These are phyloP conservation scores for Melanerpes formicivorus DNA, from an alignment of 2,113 vertebrate genomes.

Conservation along the genomic window DNA sequence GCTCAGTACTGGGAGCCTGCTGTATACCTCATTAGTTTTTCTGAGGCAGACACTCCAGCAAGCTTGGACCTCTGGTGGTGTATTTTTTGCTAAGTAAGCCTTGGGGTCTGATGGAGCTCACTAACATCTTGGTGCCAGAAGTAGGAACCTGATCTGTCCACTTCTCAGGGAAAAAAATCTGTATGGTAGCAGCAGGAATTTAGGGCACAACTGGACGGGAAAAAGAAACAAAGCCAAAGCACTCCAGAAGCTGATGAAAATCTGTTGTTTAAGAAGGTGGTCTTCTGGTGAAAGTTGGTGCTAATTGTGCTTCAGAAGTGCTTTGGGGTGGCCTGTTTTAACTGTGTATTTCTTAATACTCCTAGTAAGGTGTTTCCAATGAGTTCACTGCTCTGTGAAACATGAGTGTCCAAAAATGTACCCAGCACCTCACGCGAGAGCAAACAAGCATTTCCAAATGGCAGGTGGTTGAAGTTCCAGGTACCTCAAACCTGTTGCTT, in stretches of 20 bases:
- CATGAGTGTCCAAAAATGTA: background rate
- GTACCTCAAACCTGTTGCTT: background rate
- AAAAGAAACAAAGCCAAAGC: background rate
- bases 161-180: background rate
- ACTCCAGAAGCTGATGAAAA: background rate
- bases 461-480: background rate
- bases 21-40: constrained; percentile 40
- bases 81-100: background rate
- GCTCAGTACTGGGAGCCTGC: background rate
- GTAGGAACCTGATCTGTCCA: background rate
- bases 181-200: background rate
- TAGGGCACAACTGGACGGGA: background rate
- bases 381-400: background rate
- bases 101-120: background rate
- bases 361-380: background rate
- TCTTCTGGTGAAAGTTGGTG: background rate
- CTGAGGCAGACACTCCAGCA: constrained; percentile 17
- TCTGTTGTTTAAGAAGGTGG: background rate
- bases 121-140: background rate
- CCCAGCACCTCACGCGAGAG: background rate
- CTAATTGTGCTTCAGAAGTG: background rate
- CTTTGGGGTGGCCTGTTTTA: background rate
- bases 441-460: background rate
- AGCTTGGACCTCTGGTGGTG: constrained; percentile 33
- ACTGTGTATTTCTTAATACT: background rate